Evolutionary conservation across 2,888 invertebrate genomes (phyloP), one percentile per base, ranked within the genome.

Genomic region (Pollenia angustigena): DNA sequence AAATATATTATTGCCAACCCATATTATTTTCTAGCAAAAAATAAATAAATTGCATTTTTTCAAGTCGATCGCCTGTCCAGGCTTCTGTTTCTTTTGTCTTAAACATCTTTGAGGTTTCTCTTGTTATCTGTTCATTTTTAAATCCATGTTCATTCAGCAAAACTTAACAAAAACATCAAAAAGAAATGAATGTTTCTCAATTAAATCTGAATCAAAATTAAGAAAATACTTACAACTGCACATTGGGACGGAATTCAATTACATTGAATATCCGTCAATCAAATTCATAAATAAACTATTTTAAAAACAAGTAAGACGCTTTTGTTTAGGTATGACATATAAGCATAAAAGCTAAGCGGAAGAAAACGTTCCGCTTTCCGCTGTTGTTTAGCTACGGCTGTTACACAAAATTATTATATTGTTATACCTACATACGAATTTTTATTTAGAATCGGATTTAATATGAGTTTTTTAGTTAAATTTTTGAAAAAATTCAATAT

Each of bases 91-190:
- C 32, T 54, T 32, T 52, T 62, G 14, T 23, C 32, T 79, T 11
- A 2, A 68, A 56, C 40, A 68, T 46, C 16, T 16, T 18, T 50
- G 44, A 58, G 42, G 69, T 69, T 79, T 79, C 18, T 52, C 16
- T 48, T 69, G 23, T 23, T 44, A 44, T 18, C 14, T 42, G 23
- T 16, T 10, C 42, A 44, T 18, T 32, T 32, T 6, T 0, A 32
- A 32, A 16, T 14, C 52, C 50, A 74, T 40, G 48, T 69, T 68
- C 79, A 79, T 79, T 68, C 79, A 68, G 46, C n/a, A 75, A 52
- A 56, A 23, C 42, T 18, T 44, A 42, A 42, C 50, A 40, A 69
- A 50, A 10, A n/a, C 56, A 58, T 58, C 42, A 64, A 62, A 71
- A 10, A 56, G 14, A 58, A 58, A 46, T 40, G 11, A 9, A 48